These are phyloP conservation scores for Euphydryas editha DNA, from an alignment of 2,888 invertebrate species.

Conservation along the genomic window DNA sequence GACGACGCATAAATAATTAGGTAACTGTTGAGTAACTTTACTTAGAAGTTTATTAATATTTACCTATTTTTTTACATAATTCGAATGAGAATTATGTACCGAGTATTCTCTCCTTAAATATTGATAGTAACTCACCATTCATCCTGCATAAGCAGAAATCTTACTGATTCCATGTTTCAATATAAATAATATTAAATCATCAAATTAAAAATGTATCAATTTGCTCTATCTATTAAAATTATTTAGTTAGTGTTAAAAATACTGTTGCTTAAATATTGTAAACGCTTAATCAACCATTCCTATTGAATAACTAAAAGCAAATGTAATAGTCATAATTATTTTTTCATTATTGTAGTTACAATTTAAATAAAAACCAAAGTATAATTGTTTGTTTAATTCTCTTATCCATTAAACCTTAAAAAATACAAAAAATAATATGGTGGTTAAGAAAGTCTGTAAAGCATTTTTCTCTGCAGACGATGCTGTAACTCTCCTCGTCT, in stretches of 20 bases:
- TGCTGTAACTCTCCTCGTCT: conserved; percentile 98
- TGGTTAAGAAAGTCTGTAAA: conserved; percentile 92
- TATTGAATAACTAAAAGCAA: conserved; percentile 19
- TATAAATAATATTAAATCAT: too few relatives aligned
- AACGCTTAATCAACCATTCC: conserved; percentile 20
- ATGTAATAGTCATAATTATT: conserved; percentile 18
- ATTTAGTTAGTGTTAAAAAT: not conserved
- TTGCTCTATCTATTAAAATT: too few relatives aligned
- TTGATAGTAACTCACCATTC: too few relatives aligned
- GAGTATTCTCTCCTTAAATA: too few relatives aligned
- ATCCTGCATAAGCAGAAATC: not conserved
- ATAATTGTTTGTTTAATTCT: conserved; percentile 6
- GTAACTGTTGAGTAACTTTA: too few relatives aligned
- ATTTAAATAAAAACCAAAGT: conserved; percentile 4
- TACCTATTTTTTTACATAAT: too few relatives aligned
- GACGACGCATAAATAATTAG: too few relatives aligned
- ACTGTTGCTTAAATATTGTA: not conserved
- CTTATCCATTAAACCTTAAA: conserved; percentile 7
- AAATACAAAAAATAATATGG: conserved; percentile 1
- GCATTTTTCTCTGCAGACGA: conserved; percentile 97
- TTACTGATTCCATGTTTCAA: too few relatives aligned
- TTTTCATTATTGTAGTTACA: conserved; percentile 15
- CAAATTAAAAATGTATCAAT: too few relatives aligned
- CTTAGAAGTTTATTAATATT: too few relatives aligned
- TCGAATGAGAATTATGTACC: too few relatives aligned